Base-by-base conservation (phyloP, 1,140 invertebrate genomes). In the Drosophila busckii region DNA sequence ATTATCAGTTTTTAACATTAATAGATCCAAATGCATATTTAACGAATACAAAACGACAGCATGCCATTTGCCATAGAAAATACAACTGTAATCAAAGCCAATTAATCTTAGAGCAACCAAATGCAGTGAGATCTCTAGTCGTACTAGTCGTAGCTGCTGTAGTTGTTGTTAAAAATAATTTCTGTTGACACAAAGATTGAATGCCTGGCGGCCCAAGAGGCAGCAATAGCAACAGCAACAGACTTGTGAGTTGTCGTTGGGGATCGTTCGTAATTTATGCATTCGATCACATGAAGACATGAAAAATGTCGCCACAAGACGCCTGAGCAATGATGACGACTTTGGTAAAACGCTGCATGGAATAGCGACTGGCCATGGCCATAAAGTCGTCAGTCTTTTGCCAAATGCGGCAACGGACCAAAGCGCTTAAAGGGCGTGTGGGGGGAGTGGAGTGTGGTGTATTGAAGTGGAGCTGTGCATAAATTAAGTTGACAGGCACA, bases 131-230 rank as follows among this genome's bases (percentile, higher is more conserved):
- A 32, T 40, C 40, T 23, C 19, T 26, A 42, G 55, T 37, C 60
- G 26, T 19, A 13, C 28, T 9, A 9, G 32, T 10, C 32, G 59
- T 38, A 22, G 45, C 29, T 32, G 66, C 49, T 60, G 68, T 53
- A 65, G 53, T 60, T 71, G 75, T 61, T 80, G 69, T 80, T 80
- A 80, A 80, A 80, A 80, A 80, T 80, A 80, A 80, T 80, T 80
- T 80, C 69, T 80, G 75, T 80, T 82, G 75, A 80, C 75, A 80
- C 75, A 80, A 80, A 80, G 75, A 80, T 80, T 80, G 75, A 80
- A 80, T 69, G 75, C 75, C 69, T 53, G 38, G 58, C 25, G 45
- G 32, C 19, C 42, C 23, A 22, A 25, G 26, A 16, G 32, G 29
- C 16, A 23, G 26, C 19, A 34, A 10, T 12, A 4, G 2, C 16